These are phyloP conservation scores for Andrena cerasifolii DNA, from an alignment of 1,140 invertebrate genomes.

Conservation along the genomic window DNA sequence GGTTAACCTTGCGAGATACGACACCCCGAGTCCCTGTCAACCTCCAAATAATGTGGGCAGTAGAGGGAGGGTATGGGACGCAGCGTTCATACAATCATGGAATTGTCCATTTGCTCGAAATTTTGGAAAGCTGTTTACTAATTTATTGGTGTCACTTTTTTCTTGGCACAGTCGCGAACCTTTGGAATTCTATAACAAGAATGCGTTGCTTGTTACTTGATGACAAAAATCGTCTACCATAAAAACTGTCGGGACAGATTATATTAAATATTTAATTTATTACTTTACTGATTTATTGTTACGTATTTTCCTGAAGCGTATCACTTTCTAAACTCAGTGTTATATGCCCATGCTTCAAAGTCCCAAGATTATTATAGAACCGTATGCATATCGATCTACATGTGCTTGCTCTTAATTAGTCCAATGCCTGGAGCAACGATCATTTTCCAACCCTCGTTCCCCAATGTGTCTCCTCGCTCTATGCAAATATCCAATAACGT, in stretches of 20 bases:
- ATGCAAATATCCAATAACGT: slow-evolving; percentile 42
- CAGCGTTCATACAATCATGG: background rate
- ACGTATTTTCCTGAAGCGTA: too few relatives aligned
- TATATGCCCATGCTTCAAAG: too few relatives aligned
- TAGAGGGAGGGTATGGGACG: background rate
- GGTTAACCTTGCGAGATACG: slow-evolving; percentile 44
- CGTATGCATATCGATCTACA: background rate
- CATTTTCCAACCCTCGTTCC: background rate
- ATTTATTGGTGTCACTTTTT: too few relatives aligned
- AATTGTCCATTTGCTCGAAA: background rate
- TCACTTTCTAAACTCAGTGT: too few relatives aligned
- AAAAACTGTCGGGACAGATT: too few relatives aligned
- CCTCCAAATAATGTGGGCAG: background rate
- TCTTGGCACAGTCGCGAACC: too few relatives aligned
- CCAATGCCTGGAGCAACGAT: slow-evolving; percentile 2
- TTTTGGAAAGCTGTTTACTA: background rate
- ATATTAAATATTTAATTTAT: too few relatives aligned
- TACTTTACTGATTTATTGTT: too few relatives aligned
- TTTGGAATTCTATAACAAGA: too few relatives aligned
- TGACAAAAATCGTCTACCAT: too few relatives aligned
- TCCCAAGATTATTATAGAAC: background rate
- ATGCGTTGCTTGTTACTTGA: too few relatives aligned
- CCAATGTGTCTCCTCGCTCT: background rate
- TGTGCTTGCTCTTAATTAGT: slow-evolving; percentile 22
- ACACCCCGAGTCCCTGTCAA: slow-evolving; percentile 14